Evolutionary conservation across 1,140 invertebrate genomes (phyloP).

Genomic region (Drosophila orena): DNA sequence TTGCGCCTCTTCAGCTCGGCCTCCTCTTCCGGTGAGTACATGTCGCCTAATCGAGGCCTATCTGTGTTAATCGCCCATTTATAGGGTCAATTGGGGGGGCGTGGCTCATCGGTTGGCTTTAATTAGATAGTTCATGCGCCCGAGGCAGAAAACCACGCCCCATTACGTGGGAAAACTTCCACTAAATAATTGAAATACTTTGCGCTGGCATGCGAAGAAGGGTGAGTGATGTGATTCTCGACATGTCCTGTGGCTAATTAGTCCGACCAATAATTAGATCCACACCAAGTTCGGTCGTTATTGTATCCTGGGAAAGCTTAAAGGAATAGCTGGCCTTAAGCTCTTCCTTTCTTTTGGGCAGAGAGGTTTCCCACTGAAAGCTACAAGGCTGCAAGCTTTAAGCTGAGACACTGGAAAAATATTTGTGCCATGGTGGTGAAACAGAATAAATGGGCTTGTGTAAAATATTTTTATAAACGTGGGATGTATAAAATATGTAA

Average conservation of each 20-base stretch:
- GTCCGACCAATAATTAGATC: slow-evolving; percentile 8
- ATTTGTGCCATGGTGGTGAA: neutral
- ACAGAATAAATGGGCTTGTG: neutral
- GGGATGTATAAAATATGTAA: neutral
- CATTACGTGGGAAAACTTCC: slow-evolving; percentile 55
- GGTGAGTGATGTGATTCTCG: slow-evolving; percentile 20
- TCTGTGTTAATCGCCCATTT: slow-evolving; percentile 56
- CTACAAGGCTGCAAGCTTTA: neutral
- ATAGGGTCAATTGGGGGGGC: slow-evolving; percentile 52
- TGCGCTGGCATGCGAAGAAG: neutral
- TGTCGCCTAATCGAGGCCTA: slow-evolving; percentile 58
- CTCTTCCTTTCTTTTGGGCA: neutral
- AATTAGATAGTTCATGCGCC: slow-evolving; percentile 41
- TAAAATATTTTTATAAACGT: neutral
- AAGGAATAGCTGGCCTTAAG: neutral
- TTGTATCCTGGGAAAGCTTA: slow-evolving; percentile 4
- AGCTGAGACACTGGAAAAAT: too few species aligned
- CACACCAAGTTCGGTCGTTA: slow-evolving; percentile 1
- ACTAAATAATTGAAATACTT: slow-evolving; percentile 65
- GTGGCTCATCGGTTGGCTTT: slow-evolving; percentile 18
- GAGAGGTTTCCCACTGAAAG: neutral
- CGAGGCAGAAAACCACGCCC: slow-evolving; percentile 52
- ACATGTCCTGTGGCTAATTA: slow-evolving; percentile 28
- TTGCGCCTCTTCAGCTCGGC: slow-evolving; percentile 46
- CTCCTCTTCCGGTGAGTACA: slow-evolving; percentile 56